A percentile compares a stretch with the other conserved stretches of the same genome.
These are phyloP conservation scores for Marisa cornuarietis DNA, from an alignment of 1,140 invertebrate genomes.

Conservation along the genomic window DNA sequence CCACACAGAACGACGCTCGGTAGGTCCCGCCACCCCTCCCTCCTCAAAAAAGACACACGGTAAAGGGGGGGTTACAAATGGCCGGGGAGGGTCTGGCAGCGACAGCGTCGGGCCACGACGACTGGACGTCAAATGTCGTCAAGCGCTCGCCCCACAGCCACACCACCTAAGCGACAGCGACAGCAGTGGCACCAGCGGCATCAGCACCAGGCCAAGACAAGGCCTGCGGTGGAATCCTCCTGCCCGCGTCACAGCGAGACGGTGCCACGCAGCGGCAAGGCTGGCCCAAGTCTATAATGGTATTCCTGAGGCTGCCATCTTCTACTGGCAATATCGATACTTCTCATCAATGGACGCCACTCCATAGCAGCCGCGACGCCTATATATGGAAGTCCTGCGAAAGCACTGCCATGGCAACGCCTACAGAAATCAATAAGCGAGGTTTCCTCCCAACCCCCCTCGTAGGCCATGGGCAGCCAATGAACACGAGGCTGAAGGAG, in stretches of 20 bases:
- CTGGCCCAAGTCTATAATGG: conserved; percentile 15
- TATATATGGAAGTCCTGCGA: conserved; percentile 27
- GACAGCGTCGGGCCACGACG: background rate
- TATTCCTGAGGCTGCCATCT: conserved; percentile 20
- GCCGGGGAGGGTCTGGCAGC: background rate
- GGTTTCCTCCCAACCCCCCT: background rate
- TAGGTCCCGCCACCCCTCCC: background rate
- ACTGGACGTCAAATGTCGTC: background rate
- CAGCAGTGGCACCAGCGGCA: too few species aligned
- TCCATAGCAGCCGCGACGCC: conserved; percentile 16
- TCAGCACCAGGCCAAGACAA: background rate
- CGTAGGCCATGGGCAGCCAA: conserved; percentile 13
- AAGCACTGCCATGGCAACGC: conserved; percentile 22
- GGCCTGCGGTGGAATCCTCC: conserved; percentile 1
- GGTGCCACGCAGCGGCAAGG: too few species aligned
- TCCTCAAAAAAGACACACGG: background rate
- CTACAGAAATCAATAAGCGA: conserved; percentile 1
- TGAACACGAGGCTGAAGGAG: background rate
- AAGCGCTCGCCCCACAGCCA: background rate
- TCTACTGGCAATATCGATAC: conserved; percentile 23
- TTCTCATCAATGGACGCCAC: conserved; percentile 22
- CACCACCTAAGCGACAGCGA: too few species aligned
- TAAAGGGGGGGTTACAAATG: background rate
- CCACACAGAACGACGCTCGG: background rate
- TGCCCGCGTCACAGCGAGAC: background rate